phyloP scores from a whole-genome alignment of 2,888 invertebrate genomes.

The Philhelius pedissequus region DNA sequence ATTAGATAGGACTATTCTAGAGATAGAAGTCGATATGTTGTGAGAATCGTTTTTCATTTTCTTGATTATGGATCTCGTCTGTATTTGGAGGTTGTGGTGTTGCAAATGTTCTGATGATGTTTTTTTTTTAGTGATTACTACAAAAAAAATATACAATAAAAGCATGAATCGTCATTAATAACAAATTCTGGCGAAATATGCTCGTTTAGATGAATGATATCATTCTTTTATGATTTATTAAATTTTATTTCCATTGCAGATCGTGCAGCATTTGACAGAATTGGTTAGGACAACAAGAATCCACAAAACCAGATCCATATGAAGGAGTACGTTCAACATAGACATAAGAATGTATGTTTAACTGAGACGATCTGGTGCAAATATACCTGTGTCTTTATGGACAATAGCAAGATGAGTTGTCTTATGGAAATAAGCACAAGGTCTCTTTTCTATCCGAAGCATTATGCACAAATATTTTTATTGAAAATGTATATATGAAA shows the following conservation, averaged over 20 bases:
- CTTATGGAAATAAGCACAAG: constrained; percentile 43
- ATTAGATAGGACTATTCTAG: too few species aligned
- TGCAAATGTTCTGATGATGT: constrained; percentile 36
- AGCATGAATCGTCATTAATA: constrained; percentile 57
- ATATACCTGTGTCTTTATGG: constrained; percentile 4
- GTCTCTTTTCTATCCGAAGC: not conserved
- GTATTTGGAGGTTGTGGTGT: not conserved
- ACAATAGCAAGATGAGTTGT: constrained; percentile 16
- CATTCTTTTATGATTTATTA: constrained; percentile 66
- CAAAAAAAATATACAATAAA: constrained; percentile 20
- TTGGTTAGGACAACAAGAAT: constrained; percentile 41
- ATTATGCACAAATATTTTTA: not conserved
- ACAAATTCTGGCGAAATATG: constrained; percentile 62
- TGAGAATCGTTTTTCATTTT: not conserved
- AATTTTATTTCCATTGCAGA: constrained; percentile 42
- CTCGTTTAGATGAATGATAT: constrained; percentile 51
- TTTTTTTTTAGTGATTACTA: not conserved
- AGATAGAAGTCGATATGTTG: too few species aligned
- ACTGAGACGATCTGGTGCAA: constrained; percentile 21
- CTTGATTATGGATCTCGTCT: not conserved
- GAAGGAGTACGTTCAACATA: not conserved
- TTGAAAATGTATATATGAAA: not conserved
- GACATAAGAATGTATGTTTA: too few species aligned
- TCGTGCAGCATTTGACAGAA: constrained; percentile 40
- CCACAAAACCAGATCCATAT: not conserved